Evolutionary conservation across 2,888 invertebrate genomes (phyloP), one percentile per base, ranked within the genome.

Genomic region (Azorinus chamasolen): DNA sequence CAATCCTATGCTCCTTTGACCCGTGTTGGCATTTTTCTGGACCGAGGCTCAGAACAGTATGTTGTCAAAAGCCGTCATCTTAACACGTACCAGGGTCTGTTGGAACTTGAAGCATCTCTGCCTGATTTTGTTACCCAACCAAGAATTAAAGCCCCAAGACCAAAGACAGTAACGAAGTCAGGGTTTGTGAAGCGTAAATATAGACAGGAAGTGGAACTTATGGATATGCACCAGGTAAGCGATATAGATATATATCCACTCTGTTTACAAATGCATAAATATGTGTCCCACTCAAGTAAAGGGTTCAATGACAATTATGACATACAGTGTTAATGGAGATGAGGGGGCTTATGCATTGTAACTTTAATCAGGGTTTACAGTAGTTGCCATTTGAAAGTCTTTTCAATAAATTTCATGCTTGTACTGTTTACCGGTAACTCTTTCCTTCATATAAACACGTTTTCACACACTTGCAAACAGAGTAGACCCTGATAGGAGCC

Each of bases 1-100:
- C 89, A 92, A 77, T 87, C 90, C 0, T 93, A 92, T 71, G 93
- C 93, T 4, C 93, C 93, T 12, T 79, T 92, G 54, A 93, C 92
- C 8, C 79, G 93, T 8, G 84, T 92, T 32, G 93, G 93, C 1
- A 90, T 93, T 45, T 93, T 93, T 77, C 81, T 91, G 20, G 93
- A 93, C 69, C 85, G 92, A 2, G 89, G 90, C 24, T 92, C 93
- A 18, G 92, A 93, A 69, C 91, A 93, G 83, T 93, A 88, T 78
- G 87, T 90, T 14, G 93, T 93, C 1, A 91, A 93, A 71, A 93
- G 91, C 57, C 83, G 88, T 20, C 91, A 91, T 78, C 86, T 93
- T 55, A 88, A 85, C 57, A 92, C 92, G 20, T 93, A 93, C 72
- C 89, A 92, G 73, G 93, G 92, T 83, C 81, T 93, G 53, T 65